phyloP scores from a whole-genome alignment of 2,888 invertebrate species.

The Caradrina clavipalpis region DNA sequence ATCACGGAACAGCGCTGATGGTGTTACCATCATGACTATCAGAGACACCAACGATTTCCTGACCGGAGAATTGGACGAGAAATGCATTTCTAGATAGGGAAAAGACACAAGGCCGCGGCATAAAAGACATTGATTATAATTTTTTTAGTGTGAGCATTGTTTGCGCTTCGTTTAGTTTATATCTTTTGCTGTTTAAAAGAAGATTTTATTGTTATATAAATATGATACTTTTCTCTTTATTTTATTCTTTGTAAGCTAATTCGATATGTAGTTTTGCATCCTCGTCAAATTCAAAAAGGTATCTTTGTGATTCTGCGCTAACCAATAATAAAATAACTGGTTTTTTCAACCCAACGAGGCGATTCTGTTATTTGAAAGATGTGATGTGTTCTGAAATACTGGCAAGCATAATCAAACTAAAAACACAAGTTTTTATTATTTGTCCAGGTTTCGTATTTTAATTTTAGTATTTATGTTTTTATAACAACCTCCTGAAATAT shows the following conservation, averaged over 20 bases:
- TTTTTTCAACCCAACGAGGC: too few relatives aligned
- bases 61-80: constrained; percentile 78
- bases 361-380: too few relatives aligned
- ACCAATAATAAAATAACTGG: too few relatives aligned
- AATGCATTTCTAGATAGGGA: constrained; percentile 82
- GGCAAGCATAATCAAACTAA: too few relatives aligned
- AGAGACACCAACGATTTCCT: constrained; percentile 82
- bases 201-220: background rate
- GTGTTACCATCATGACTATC: constrained; percentile 86
- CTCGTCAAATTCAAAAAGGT: too few relatives aligned
- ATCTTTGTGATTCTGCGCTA: too few relatives aligned
- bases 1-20: constrained; percentile 83
- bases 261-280: too few relatives aligned
- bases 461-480: too few relatives aligned
- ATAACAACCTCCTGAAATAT: too few relatives aligned
- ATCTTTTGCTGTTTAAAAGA: constrained; percentile 4
- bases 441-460: too few relatives aligned
- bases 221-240: background rate
- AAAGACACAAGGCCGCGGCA: background rate
- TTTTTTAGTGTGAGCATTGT: constrained; percentile 5
- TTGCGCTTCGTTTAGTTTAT: constrained; percentile 15
- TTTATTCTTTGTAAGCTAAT: background rate
- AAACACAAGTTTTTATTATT: too few relatives aligned
- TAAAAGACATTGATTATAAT: constrained; percentile 56
- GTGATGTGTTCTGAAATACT: too few relatives aligned